Conservation (phyloP, 2,797 vertebrate genomes). For the Rhinatrema bivittatum region DNA sequence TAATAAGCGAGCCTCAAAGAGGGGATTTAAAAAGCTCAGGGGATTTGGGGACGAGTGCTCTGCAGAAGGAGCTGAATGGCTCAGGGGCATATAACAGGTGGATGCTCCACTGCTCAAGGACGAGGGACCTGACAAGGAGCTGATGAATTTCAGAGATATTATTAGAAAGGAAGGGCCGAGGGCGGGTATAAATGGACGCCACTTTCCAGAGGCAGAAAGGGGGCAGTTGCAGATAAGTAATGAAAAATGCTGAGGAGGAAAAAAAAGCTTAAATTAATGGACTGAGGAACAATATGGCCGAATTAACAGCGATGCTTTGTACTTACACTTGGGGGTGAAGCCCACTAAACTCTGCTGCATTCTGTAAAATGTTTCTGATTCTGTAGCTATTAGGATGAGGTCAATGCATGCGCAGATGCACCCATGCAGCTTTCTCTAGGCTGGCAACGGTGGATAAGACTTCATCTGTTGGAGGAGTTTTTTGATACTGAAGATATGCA, state of each 20-base stretch:
- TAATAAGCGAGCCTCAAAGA: conserved; percentile 47
- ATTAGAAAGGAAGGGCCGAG: conserved; percentile 47
- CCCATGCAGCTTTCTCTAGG: too few relatives aligned
- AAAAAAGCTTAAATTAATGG: conserved; percentile 52
- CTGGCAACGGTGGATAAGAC: too few relatives aligned
- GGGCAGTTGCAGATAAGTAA: conserved; percentile 37
- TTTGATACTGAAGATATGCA: too few relatives aligned
- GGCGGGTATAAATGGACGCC: conserved; percentile 43
- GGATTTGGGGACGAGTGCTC: conserved; percentile 41
- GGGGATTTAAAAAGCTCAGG: conserved; percentile 46
- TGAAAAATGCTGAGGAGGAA: conserved; percentile 54
- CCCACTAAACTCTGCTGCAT: conserved; percentile 22
- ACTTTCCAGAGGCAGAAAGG: conserved; percentile 43
- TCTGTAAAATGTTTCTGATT: conserved; percentile 32
- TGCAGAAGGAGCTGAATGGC: conserved; percentile 44
- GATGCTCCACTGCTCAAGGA: conserved; percentile 50
- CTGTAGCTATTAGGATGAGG: too few relatives aligned
- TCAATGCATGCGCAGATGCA: too few relatives aligned
- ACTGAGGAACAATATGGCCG: conserved; percentile 38
- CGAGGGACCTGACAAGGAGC: conserved; percentile 44
- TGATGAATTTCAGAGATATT: conserved; percentile 64
- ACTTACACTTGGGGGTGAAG: conserved; percentile 27
- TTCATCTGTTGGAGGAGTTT: too few relatives aligned
- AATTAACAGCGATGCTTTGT: conserved; percentile 43
- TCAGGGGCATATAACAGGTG: conserved; percentile 38